Base-by-base conservation (phyloP, 2,888 invertebrate genomes). In the Blera fallax region DNA sequence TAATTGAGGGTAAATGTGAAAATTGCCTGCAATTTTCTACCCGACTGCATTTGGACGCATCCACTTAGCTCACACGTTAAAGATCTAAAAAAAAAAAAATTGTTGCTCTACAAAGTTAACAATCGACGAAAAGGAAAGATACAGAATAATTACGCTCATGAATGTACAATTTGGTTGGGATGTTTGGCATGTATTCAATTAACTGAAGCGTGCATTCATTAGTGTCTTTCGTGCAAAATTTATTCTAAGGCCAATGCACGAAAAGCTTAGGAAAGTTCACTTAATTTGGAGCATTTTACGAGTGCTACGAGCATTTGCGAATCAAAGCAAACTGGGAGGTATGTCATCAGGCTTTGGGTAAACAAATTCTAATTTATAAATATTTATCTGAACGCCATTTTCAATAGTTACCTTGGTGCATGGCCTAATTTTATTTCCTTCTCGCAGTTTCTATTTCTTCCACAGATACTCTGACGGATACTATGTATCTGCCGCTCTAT, bases 11-110 rank as follows among this genome's bases (percentile, higher is more conserved):
- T 76, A 45, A 76, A 65, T 34, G 76, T 37, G 65, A 24, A 76
- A 76, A 76, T 76, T 65, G 45, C 14, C 18, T 34, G 34, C 76
- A 76, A 76, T 76, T 76, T 76, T 76, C 56, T 27, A 29, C 34
- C 48, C 16, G 16, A 27, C 37, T 67, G 67, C 67, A 27, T 52
- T 52, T 52, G 16, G 34, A 4, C 11, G 32, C 43, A 48, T 8
- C 1, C 2, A 48, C 6, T 4, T 29, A 64, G 21, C 37, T 37
- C 24, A 40, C 58, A 27, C 37, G 37, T 58, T 58, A 10, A 3
- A 58, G 21, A 56, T 56, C 0, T 24, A 24, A 6, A 50, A 11
- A 29, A 54, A 29, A 52, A 18, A 32, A 32, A 29, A 52, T 1
- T 1, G 6, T 4, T 40, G 24, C n/a, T 58, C 58, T 24, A 37